Base-by-base conservation (phyloP, 2,888 invertebrate genomes). In the Abrostola triplasia region DNA sequence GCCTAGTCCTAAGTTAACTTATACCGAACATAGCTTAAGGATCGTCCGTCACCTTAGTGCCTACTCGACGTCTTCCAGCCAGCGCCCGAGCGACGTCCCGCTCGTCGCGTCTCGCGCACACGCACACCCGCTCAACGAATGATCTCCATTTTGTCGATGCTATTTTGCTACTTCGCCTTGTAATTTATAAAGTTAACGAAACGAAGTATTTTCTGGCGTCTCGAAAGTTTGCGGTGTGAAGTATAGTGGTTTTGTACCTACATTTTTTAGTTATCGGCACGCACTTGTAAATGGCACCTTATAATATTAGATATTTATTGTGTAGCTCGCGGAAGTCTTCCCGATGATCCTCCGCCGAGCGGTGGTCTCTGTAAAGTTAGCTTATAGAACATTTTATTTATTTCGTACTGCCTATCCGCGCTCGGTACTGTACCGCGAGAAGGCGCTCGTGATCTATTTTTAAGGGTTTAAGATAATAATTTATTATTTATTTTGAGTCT, bases 401-500 rank as follows among this genome's bases (percentile, higher is more conserved):
- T 94, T 93, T 92, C 88, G 87, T 92, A 92, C 92, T 92, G 93
- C 93, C 94, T 91, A 84, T 88, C 91, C 92, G 93, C 93, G 93
- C 93, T 93, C 92, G 94, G 93, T 91, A 90, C 90, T 91, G 93
- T 91, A 91, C 94, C 94, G 94, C 92, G 92, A 93, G 93, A 92
- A 92, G 94, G 94, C 94, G 92, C 93, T 93, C 94, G 94, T 94
- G 94, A 94, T 94, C 93, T 94, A 94, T 93, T 92, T 92, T 94
- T 94, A 94, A 94, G 94, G 91, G 88, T 92, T 92, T 94, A 94
- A 94, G 93, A 90, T 94, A 94, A 93, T 94, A 94, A 94, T 94
- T 94, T 94, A 94, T 94, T 94, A 94, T 94, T 94, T 94, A 94
- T 94, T 94, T 93, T 90, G 94, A 94, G 94, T 94, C 94, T 94